phyloP scores from a whole-genome alignment of 2,888 invertebrate species.

The Stenurella melanura region DNA sequence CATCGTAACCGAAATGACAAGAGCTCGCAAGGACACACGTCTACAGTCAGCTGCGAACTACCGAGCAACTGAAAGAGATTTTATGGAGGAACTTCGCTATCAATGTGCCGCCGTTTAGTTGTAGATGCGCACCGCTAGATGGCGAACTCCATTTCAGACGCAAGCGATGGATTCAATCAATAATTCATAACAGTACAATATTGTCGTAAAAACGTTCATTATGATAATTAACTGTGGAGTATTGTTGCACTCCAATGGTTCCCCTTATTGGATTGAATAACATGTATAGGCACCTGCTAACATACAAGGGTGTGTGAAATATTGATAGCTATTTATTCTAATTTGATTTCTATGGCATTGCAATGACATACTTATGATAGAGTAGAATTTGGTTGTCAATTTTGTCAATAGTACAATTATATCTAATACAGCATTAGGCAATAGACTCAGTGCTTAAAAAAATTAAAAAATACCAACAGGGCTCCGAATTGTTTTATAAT shows the following conservation, averaged over 20 bases:
- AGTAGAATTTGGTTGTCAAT: no score
- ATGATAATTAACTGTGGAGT: conserved; percentile 36
- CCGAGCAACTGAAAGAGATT: conserved; percentile 47
- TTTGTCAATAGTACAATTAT: no score
- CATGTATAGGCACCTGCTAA: background rate
- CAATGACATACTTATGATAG: no score
- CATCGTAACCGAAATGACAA: conserved; percentile 65
- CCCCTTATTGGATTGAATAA: background rate
- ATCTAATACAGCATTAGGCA: no score
- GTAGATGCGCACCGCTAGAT: conserved; percentile 55
- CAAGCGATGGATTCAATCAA: conserved; percentile 43
- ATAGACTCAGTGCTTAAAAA: no score
- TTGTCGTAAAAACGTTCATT: conserved; percentile 38
- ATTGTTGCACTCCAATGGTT: conserved; percentile 6
- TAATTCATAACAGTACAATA: conserved; percentile 46
- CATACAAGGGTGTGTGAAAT: background rate
- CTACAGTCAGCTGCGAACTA: conserved; percentile 70
- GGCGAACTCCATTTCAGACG: conserved; percentile 44
- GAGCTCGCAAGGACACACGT: conserved; percentile 64
- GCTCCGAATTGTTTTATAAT: no score
- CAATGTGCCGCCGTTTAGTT: conserved; percentile 49
- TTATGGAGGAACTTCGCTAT: conserved; percentile 53
- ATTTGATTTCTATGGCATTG: no score
- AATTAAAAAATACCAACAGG: no score
- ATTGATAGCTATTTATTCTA: background rate